Base-by-base conservation (phyloP, 2,888 invertebrate genomes). In the Esperia sulphurella region DNA sequence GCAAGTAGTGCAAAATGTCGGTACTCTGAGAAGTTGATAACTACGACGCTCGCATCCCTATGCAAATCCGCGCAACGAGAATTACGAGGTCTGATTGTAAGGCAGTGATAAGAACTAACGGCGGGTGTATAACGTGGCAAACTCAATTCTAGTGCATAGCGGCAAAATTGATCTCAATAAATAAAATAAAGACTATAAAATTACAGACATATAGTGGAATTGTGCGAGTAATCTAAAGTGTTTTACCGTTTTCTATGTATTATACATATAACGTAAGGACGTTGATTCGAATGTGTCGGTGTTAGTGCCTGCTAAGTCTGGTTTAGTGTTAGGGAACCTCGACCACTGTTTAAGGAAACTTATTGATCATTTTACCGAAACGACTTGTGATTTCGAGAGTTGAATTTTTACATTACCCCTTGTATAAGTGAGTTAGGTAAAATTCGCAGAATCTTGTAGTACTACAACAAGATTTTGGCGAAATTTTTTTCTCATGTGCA, bases 151-250 rank as follows among this genome's bases (percentile, higher is more conserved):
- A 80, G 80, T 78, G 81, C 79, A 69, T 76, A 80, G 79, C 75
- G 84, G 82, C 80, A 78, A 78, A 78, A 79, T 79, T 89, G 88
- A 89, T 89, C 88, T 89, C 88, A 89, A 74, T 87, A 77, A 74
- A 71, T 75, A 82, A 76, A 79, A 80, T 82, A 83, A 82, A 80
- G 81, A 85, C 83, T 83, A 80, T 72, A 65, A 58, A 21, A 50
- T 63, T 64, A 65, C 48, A 79, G 81, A 84, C 83, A 69, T 79
- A 73, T 86, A 85, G 88, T 85, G 88, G 84, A 87, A 87, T 86
- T 85, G 87, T 88, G 86, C 79, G 80, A 72, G 72, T 80, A 74
- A 74, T 66, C 69, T 72, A 21, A 21, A 74, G 75, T 79, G 75
- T 81, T 80, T 79, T 75, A 77, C 78, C 77, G 79, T 85, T 83